phyloP scores from a whole-genome alignment of 1,140 invertebrate genomes.

The Andricus grossulariae region DNA sequence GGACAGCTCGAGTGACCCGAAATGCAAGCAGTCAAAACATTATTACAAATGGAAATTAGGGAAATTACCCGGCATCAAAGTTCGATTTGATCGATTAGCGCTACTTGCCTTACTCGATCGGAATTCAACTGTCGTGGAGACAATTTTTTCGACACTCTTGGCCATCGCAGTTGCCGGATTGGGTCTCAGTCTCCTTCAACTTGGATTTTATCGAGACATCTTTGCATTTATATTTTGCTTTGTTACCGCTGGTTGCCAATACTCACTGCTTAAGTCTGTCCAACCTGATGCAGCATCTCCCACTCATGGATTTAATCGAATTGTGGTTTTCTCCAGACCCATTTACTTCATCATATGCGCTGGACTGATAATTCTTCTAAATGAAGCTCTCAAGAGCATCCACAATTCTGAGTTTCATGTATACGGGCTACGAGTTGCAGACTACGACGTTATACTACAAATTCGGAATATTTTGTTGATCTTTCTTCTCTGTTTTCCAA shows the following conservation, averaged over 20 bases:
- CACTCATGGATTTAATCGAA: slow-evolving; percentile 97
- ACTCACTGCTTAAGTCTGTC: slow-evolving; percentile 98
- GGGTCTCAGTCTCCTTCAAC: slow-evolving; percentile 88
- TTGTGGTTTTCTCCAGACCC: slow-evolving; percentile 94
- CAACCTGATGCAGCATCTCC: slow-evolving; percentile 99
- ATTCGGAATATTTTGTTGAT: slow-evolving; percentile 85
- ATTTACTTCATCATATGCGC: slow-evolving; percentile 96
- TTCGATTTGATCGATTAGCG: slow-evolving; percentile 94
- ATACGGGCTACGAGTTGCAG: slow-evolving; percentile 86
- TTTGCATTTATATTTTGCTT: slow-evolving; percentile 97
- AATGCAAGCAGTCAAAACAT: slow-evolving; percentile 80
- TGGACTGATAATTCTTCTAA: slow-evolving; percentile 83
- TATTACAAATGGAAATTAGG: slow-evolving; percentile 92
- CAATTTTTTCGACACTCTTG: slow-evolving; percentile 88
- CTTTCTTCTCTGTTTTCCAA: slow-evolving; percentile 92
- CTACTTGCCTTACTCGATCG: slow-evolving; percentile 94
- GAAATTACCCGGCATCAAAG: slow-evolving; percentile 83
- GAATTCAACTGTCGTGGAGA: slow-evolving; percentile 91
- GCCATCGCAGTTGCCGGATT: slow-evolving; percentile 91
- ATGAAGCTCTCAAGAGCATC: slow-evolving; percentile 73
- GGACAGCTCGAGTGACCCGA: slow-evolving; percentile 60
- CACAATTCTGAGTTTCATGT: slow-evolving; percentile 78
- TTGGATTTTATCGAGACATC: slow-evolving; percentile 93
- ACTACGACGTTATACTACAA: slow-evolving; percentile 81
- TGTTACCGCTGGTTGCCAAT: slow-evolving; percentile 97